Conservation (phyloP, 1,140 invertebrate genomes). For the Zaprionus lachaisei region DNA sequence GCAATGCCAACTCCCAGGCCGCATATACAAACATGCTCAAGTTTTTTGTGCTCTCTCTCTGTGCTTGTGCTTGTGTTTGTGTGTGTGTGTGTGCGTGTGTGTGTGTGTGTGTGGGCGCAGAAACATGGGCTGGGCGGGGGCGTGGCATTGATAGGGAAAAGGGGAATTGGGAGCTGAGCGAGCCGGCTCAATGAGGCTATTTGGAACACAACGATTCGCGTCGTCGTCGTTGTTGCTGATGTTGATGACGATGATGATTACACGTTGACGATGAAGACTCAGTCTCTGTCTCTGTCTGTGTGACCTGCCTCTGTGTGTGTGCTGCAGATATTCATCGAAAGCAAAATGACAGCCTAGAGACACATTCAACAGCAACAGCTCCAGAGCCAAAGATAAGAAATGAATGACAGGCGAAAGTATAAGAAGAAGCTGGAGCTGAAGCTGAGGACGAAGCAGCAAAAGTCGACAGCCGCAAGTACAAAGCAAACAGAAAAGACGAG, state of each 20-base stretch:
- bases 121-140: neutral
- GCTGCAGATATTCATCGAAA: conserved; percentile 80
- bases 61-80: no score
- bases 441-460: neutral
- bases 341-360: conserved; percentile 84
- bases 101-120: conserved; percentile 4
- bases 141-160: conserved; percentile 34
- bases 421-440: conserved; percentile 12
- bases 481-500: neutral
- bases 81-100: conserved; percentile 9
- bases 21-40: conserved; percentile 55
- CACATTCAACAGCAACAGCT: conserved; percentile 73
- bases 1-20: conserved; percentile 48
- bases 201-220: conserved; percentile 78
- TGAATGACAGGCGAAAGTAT: conserved; percentile 72
- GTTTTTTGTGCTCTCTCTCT: conserved; percentile 27
- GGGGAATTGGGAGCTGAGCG: conserved; percentile 21
- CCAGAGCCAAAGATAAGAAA: conserved; percentile 71
- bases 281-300: conserved; percentile 36
- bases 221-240: conserved; percentile 55
- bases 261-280: conserved; percentile 73
- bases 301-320: conserved; percentile 11
- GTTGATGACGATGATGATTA: conserved; percentile 77
- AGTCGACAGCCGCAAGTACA: conserved; percentile 22
- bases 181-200: conserved; percentile 73